Conservation (phyloP, 2,113 vertebrate species). For the Hemichromis elongatus region DNA sequence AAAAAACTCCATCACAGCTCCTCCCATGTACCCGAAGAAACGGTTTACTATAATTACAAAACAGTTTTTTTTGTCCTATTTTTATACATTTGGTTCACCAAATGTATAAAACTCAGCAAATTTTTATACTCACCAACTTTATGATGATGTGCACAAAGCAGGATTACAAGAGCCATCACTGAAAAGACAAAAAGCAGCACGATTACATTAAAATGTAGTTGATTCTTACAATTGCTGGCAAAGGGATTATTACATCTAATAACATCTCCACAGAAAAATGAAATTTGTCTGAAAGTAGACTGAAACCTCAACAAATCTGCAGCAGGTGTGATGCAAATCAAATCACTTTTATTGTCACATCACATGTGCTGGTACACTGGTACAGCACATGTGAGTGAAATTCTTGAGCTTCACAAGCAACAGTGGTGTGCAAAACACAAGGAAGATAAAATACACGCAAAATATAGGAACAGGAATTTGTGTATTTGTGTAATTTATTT, state of each 20-base stretch:
- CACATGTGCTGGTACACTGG: neutral
- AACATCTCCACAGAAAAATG: no score
- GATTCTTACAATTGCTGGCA: no score
- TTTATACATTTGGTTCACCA: no score
- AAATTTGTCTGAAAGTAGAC: no score
- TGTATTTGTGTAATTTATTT: neutral
- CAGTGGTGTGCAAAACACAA: neutral
- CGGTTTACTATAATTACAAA: no score
- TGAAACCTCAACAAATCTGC: no score
- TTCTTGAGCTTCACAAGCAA: neutral
- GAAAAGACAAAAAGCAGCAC: neutral
- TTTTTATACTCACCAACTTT: neutral
- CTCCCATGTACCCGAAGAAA: no score
- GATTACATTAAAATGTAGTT: neutral
- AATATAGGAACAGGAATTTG: neutral
- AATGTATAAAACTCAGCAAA: no score
- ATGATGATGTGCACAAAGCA: neutral
- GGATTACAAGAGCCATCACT: neutral
- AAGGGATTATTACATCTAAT: no score
- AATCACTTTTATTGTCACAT: neutral
- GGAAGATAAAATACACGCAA: neutral
- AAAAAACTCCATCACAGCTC: no score
- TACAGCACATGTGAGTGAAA: neutral
- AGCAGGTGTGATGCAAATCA: neutral
- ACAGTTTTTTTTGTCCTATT: no score